A percentile compares a stretch with the other conserved stretches of the same genome.
phyloP scores from a whole-genome alignment of 2,797 vertebrate species.

The Enteromius mattozi region DNA sequence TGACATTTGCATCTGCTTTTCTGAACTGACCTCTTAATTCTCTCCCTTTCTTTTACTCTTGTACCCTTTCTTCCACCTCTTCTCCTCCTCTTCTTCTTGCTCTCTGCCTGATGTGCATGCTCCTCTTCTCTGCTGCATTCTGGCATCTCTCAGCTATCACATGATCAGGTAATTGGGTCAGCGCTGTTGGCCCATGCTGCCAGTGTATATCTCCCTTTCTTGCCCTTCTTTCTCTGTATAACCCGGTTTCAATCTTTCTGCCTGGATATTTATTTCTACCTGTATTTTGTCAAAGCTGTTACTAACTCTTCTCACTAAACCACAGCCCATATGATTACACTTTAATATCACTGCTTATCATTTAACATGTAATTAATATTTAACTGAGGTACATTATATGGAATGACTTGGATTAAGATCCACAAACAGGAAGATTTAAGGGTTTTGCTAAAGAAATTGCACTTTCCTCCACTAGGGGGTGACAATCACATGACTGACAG shows the following conservation, averaged over 20 bases:
- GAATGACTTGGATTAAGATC: neutral
- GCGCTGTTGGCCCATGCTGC: slow-evolving; percentile 70
- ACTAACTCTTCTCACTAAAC: slow-evolving; percentile 30
- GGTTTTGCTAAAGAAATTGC: neutral
- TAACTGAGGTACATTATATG: neutral
- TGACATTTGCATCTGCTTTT: slow-evolving; percentile 68
- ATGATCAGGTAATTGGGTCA: slow-evolving; percentile 97
- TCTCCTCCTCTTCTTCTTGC: slow-evolving; percentile 72
- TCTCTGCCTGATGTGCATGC: slow-evolving; percentile 91
- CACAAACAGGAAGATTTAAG: neutral
- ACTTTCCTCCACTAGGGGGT: neutral
- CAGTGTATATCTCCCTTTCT: slow-evolving; percentile 48
- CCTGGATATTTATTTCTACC: slow-evolving; percentile 54
- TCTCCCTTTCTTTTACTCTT: slow-evolving; percentile 81
- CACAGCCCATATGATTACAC: slow-evolving; percentile 23
- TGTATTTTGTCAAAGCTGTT: slow-evolving; percentile 16
- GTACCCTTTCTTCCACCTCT: slow-evolving; percentile 70
- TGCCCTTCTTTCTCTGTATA: slow-evolving; percentile 41
- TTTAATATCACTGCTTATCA: slow-evolving; percentile 35
- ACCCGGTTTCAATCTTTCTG: slow-evolving; percentile 46
- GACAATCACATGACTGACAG: neutral
- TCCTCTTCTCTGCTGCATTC: slow-evolving; percentile 95
- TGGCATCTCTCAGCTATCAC: slow-evolving; percentile 99
- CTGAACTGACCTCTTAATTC: slow-evolving; percentile 75
- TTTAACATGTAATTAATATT: neutral